Base-by-base conservation (phyloP, 30 jellyfish, hydroid and myxozoan genomes). In the Sanderia malayensis region DNA sequence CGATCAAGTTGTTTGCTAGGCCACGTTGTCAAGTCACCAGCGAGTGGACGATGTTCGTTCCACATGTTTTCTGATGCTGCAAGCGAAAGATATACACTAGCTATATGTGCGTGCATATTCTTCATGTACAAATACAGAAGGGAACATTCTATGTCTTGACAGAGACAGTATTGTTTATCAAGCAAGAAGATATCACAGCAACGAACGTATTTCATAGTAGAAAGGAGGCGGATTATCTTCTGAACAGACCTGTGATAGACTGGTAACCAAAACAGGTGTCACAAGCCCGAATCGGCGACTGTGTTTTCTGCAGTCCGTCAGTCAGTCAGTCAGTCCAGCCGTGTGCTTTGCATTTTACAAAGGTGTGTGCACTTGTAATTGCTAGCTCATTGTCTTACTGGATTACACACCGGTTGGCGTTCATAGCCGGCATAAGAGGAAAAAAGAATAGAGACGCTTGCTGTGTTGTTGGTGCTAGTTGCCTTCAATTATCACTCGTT, bases 361-460 rank as follows among this genome's bases (percentile, higher is more conserved):
- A 78, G 76, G 80, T 78, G 86, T 75, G 89, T 64, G 89, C 89
- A 57, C 76, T 59, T 78, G 89, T 78, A 78, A 44, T 29, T 47
- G 89, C 71, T 46, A 78, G 89, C 58, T 78, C 89, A 78, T 78
- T 78, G 89, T 78, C 72, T 78, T 66, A 78, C 29, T 71, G 89
- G 89, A 78, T 78, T 78, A 78, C 30, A 78, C 69, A 79, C 89
- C 82, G 89, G 89, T 79, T 66, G 89, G 68, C 89, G 89, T 57
- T 66, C 61, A 30, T 31, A 78, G 82, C 89, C 82, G 76, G 27
- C 68, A 49, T n/a, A n/a, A n/a, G n/a, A n/a, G n/a, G n/a, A n/a
- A n/a, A n/a, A n/a, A n/a, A n/a, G 89, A 55, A 66, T 46, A 45
- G 60, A 46, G 25, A 71, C 37, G 41, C 74, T 24, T 25, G 34